Evolutionary conservation across 2,888 invertebrate genomes (phyloP).

Genomic region (Noctua janthe): DNA sequence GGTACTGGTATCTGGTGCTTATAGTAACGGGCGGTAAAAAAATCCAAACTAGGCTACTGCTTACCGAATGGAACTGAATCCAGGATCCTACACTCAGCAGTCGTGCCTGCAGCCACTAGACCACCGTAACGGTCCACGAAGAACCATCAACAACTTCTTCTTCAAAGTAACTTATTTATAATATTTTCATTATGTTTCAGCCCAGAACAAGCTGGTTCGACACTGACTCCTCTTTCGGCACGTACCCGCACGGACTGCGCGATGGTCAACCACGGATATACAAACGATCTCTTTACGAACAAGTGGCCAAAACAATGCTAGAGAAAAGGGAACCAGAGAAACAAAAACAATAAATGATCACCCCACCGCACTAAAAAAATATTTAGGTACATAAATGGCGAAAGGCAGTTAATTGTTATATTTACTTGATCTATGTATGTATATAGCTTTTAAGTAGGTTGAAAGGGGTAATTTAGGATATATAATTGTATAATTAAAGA

Average conservation of each 20-base stretch:
- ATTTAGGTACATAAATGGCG: conserved; percentile 29
- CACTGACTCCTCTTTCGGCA: conserved; percentile 77
- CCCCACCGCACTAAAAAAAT: conserved; percentile 9
- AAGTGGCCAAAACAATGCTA: conserved; percentile 79
- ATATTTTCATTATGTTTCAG: conserved; percentile 71
- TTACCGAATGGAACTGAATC: background rate
- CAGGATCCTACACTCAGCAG: background rate
- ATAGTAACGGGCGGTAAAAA: background rate
- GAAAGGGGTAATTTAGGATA: conserved; percentile 34
- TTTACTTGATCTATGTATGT: conserved; percentile 50
- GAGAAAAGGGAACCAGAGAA: conserved; percentile 72
- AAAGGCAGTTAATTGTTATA: conserved; percentile 38
- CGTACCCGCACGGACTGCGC: conserved; percentile 77
- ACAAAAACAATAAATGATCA: conserved; percentile 66
- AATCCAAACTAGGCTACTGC: background rate
- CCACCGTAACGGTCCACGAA: background rate
- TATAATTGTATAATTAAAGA: conserved; percentile 15
- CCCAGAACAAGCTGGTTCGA: conserved; percentile 85
- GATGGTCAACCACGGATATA: conserved; percentile 85
- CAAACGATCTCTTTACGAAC: conserved; percentile 84
- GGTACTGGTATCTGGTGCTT: too few relatives aligned
- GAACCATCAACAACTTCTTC: background rate
- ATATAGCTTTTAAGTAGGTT: conserved; percentile 51
- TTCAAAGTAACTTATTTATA: background rate
- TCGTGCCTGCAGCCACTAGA: background rate